Evolutionary conservation across 2,888 invertebrate species (phyloP).

Genomic region (Conistra vaccinii): DNA sequence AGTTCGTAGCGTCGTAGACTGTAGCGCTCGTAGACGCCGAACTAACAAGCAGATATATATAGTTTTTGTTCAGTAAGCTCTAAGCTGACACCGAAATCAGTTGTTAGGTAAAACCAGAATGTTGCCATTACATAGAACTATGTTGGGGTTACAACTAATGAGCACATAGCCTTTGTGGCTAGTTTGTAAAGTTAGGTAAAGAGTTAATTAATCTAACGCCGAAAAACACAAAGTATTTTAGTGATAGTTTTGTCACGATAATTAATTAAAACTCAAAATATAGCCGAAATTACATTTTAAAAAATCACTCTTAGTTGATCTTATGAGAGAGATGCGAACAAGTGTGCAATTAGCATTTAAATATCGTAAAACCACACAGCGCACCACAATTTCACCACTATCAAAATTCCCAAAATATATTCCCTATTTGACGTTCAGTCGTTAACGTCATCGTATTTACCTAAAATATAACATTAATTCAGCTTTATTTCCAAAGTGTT

Average conservation of each 20-base stretch:
- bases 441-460: conserved; percentile 58
- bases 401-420: conserved; percentile 27
- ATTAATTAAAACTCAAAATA: not conserved
- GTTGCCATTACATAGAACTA: conserved; percentile 9
- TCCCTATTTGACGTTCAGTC: conserved; percentile 34
- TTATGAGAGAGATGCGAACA: not conserved
- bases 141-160: conserved; percentile 35
- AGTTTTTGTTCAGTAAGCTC: conserved; percentile 49
- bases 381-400: not conserved
- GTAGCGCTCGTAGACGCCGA: conserved; percentile 39
- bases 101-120: conserved; percentile 30
- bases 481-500: conserved; percentile 61
- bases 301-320: not conserved
- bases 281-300: not conserved
- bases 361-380: conserved; percentile 2
- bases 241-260: not conserved
- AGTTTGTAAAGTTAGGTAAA: conserved; percentile 10
- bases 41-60: conserved; percentile 54
- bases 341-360: not conserved
- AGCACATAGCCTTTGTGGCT: conserved; percentile 33
- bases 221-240: conserved; percentile 1
- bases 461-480: conserved; percentile 60
- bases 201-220: conserved; percentile 23
- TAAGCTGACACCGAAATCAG: conserved; percentile 57
- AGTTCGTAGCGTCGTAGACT: conserved; percentile 38